Evolutionary conservation across 2,888 invertebrate species (phyloP).

Genomic region (Orthonevra nobilis): DNA sequence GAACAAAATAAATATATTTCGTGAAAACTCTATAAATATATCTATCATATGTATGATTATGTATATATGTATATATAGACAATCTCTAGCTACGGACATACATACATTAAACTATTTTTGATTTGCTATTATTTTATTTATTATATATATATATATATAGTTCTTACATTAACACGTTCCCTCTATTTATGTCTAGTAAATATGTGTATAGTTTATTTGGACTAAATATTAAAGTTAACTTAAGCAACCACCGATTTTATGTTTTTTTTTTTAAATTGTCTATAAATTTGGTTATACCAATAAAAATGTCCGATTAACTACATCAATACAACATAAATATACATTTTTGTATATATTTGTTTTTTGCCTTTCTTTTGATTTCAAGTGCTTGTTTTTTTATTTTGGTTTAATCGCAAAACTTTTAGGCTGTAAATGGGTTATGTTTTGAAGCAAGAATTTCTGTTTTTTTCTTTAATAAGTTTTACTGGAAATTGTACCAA

Average conservation of each 20-base stretch:
- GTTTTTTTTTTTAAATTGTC: constrained; percentile 34
- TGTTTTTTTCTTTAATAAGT: neutral
- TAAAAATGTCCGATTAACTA: constrained; percentile 54
- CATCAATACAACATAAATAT: constrained; percentile 32
- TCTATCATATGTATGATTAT: too few species aligned
- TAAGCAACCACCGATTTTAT: constrained; percentile 64
- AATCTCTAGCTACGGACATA: constrained; percentile 55
- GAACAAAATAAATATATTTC: neutral
- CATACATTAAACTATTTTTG: constrained; percentile 58
- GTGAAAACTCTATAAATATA: constrained; percentile 20
- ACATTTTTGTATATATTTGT: neutral
- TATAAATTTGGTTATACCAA: constrained; percentile 59
- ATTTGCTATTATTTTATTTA: constrained; percentile 36
- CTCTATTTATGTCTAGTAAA: constrained; percentile 37
- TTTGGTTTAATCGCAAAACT: too few species aligned
- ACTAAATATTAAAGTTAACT: constrained; percentile 46
- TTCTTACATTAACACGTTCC: constrained; percentile 23
- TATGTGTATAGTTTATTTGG: constrained; percentile 32
- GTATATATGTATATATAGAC: constrained; percentile 31
- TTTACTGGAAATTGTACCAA: constrained; percentile 7
- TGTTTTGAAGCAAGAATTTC: constrained; percentile 10
- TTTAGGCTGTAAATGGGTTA: constrained; percentile 14
- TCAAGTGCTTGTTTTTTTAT: neutral
- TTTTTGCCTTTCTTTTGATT: constrained; percentile 1
- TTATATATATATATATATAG: neutral